These are phyloP conservation scores for Platycheirus rosarum DNA, from an alignment of 2,888 invertebrate species.

Conservation along the genomic window DNA sequence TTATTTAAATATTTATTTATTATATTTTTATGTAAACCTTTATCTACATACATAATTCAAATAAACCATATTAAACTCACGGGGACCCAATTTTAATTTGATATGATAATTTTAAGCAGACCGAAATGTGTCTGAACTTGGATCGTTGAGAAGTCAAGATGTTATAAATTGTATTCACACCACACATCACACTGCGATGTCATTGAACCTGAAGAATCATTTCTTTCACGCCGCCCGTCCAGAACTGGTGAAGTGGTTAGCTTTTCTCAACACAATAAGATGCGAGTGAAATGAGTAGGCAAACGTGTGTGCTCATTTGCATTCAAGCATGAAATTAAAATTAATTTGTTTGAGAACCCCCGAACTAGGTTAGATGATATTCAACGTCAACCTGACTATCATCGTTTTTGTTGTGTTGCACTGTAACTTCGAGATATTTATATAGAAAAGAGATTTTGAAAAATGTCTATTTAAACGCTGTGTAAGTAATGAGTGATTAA, in stretches of 20 bases:
- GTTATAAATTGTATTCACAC: slow-evolving; percentile 43
- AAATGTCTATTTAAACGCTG: no score
- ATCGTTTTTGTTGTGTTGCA: slow-evolving; percentile 13
- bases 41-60: no score
- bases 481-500: no score
- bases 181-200: slow-evolving; percentile 63
- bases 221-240: slow-evolving; percentile 65
- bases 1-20: no score
- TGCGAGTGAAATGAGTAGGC: slow-evolving; percentile 48
- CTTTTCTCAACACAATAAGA: slow-evolving; percentile 39
- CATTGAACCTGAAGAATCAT: slow-evolving; percentile 66
- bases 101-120: no score
- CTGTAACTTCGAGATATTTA: no score
- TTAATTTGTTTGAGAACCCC: slow-evolving; percentile 45
- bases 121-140: slow-evolving; percentile 22
- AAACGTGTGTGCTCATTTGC: slow-evolving; percentile 52
- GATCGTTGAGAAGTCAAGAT: slow-evolving; percentile 40
- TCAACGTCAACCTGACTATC: slow-evolving; percentile 54
- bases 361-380: slow-evolving; percentile 63
- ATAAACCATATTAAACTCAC: no score
- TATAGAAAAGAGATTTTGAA: slow-evolving; percentile 29
- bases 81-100: no score
- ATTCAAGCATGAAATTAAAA: slow-evolving; percentile 59
- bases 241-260: slow-evolving; percentile 37
- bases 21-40: no score